phyloP scores from a whole-genome alignment of 2,888 invertebrate species.

The Molanna angustata region DNA sequence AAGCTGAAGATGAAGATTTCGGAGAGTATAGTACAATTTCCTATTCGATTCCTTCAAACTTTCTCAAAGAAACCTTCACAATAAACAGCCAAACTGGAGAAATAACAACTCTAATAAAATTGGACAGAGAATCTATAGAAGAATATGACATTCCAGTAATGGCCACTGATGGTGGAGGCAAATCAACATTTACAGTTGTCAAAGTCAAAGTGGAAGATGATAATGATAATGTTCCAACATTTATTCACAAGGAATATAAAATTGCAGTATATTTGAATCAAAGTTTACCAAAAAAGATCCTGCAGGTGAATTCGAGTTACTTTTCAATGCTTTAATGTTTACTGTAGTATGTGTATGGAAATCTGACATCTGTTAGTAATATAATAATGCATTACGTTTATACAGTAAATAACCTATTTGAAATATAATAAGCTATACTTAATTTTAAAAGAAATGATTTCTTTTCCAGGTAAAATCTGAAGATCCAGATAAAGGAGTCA shows the following conservation, averaged over 20 bases:
- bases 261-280: constrained; percentile 60
- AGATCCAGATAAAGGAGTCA: constrained; percentile 67
- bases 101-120: constrained; percentile 56
- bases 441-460: no score
- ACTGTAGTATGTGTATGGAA: no score
- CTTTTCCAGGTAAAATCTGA: constrained; percentile 57
- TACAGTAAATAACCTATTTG: no score
- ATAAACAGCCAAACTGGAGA: constrained; percentile 63
- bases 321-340: no score
- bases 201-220: constrained; percentile 69
- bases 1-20: constrained; percentile 70
- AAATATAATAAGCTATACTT: no score
- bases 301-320: no score
- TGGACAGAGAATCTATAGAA: constrained; percentile 64
- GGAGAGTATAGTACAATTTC: constrained; percentile 62
- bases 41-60: constrained; percentile 66
- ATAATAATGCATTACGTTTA: no score
- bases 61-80: constrained; percentile 60
- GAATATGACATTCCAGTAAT: constrained; percentile 69
- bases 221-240: constrained; percentile 71
- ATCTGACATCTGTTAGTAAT: no score
- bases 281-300: constrained; percentile 55
- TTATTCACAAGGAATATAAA: constrained; percentile 64
- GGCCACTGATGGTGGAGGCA: constrained; percentile 71
- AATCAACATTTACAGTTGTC: constrained; percentile 63